phyloP scores from a whole-genome alignment of 2,888 invertebrate genomes.

The Megastigmus dorsalis region DNA sequence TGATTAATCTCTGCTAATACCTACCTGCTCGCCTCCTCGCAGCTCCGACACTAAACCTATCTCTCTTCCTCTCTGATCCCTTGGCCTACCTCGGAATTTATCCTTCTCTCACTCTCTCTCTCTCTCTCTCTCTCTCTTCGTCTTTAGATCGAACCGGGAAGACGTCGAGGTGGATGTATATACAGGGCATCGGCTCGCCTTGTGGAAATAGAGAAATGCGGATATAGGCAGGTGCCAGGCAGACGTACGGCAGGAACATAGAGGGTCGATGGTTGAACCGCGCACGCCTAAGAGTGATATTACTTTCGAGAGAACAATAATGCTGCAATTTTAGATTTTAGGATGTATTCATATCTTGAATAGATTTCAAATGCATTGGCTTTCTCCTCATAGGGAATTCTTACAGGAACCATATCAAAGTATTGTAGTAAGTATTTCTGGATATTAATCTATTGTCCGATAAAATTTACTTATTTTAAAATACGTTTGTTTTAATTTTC shows the following conservation, averaged over 20 bases:
- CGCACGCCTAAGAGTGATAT: too few species aligned
- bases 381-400: too few species aligned
- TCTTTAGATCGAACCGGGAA: neutral
- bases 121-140: neutral
- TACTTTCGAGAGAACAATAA: too few species aligned
- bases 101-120: neutral
- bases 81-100: neutral
- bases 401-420: too few species aligned
- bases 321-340: too few species aligned
- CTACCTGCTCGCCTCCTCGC: conserved; percentile 61
- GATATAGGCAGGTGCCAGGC: conserved; percentile 9
- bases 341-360: too few species aligned
- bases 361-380: too few species aligned
- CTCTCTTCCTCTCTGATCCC: neutral
- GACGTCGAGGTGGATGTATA: neutral
- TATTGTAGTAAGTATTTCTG: too few species aligned
- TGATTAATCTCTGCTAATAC: conserved; percentile 71
- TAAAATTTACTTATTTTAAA: too few species aligned
- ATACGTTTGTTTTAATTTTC: too few species aligned
- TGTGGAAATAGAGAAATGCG: neutral
- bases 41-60: neutral
- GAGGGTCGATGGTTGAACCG: too few species aligned
- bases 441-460: too few species aligned
- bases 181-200: neutral
- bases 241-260: neutral